Percentiles rank a stretch among this genome's conserved stretches.
phyloP scores from a whole-genome alignment of 2,797 vertebrate species.

The Eulemur coronatus region DNA sequence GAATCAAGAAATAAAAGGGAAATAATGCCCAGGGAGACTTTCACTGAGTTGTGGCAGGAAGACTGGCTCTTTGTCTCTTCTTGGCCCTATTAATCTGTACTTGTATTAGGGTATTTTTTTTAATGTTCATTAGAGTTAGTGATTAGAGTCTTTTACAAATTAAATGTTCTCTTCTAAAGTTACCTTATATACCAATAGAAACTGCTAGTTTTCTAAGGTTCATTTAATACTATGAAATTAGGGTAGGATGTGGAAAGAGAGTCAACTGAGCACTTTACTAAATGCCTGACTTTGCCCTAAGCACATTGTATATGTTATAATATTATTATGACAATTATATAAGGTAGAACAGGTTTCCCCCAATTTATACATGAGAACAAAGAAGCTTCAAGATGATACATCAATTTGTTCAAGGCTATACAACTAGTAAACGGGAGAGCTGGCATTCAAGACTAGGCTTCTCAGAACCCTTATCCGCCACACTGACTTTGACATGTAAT shows the following conservation, averaged over 20 bases:
- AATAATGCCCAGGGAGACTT: not conserved
- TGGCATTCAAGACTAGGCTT: not conserved
- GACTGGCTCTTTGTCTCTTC: not conserved
- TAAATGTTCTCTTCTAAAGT: conserved; percentile 34
- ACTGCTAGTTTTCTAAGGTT: not conserved
- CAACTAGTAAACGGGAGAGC: not conserved
- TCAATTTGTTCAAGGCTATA: not conserved
- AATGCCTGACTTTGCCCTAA: not conserved
- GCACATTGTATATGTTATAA: not conserved
- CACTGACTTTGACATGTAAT: conserved; percentile 18
- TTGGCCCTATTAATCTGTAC: not conserved
- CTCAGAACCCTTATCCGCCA: not conserved
- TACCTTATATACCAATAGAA: not conserved
- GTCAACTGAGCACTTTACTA: not conserved
- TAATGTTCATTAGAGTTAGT: not conserved
- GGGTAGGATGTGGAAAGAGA: not conserved
- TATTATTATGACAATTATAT: not conserved
- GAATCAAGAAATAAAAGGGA: conserved; percentile 25
- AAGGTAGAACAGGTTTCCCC: not conserved
- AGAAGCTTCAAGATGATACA: not conserved
- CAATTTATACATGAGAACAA: not conserved
- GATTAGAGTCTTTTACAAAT: conserved; percentile 24
- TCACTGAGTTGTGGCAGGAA: not conserved
- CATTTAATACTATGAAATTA: conserved; percentile 17
- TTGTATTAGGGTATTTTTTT: not conserved